These are phyloP conservation scores for Cheilinus undulatus DNA, from an alignment of 2,113 vertebrate genomes.

Conservation along the genomic window DNA sequence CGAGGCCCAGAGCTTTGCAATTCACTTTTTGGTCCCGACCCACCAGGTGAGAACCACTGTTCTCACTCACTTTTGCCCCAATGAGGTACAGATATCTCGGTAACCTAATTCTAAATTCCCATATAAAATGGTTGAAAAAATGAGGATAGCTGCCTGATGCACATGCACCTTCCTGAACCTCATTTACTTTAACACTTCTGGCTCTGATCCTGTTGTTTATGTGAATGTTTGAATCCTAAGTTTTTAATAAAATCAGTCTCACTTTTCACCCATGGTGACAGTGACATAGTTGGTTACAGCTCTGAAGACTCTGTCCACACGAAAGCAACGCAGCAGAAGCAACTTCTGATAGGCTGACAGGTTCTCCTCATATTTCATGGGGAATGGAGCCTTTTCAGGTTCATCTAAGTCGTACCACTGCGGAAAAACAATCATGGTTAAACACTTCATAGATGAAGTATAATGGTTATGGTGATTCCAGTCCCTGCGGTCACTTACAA, in stretches of 20 bases:
- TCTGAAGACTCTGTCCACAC: constrained; percentile 93
- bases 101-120: too few relatives aligned
- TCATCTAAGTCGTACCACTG: constrained; percentile 93
- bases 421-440: constrained; percentile 6
- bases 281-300: constrained; percentile 91
- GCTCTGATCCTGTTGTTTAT: too few relatives aligned
- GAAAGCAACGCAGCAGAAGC: constrained; percentile 93
- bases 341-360: constrained; percentile 92
- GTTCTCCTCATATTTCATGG: constrained; percentile 83
- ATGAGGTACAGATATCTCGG: too few relatives aligned
- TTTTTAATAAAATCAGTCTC: constrained; percentile 19
- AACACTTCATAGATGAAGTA: neutral
- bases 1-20: too few relatives aligned
- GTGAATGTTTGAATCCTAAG: too few relatives aligned
- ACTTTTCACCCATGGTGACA: constrained; percentile 91
- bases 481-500: constrained; percentile 78
- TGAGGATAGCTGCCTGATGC: too few relatives aligned
- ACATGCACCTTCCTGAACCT: too few relatives aligned
- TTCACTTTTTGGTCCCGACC: too few relatives aligned
- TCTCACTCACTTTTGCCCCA: too few relatives aligned
- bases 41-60: too few relatives aligned
- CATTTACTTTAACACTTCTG: too few relatives aligned
- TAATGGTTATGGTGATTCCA: neutral
- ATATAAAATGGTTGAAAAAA: too few relatives aligned
- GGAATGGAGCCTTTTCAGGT: constrained; percentile 88